phyloP scores from a whole-genome alignment of 2,113 vertebrate genomes.

The Phylloscopus whistleri region DNA sequence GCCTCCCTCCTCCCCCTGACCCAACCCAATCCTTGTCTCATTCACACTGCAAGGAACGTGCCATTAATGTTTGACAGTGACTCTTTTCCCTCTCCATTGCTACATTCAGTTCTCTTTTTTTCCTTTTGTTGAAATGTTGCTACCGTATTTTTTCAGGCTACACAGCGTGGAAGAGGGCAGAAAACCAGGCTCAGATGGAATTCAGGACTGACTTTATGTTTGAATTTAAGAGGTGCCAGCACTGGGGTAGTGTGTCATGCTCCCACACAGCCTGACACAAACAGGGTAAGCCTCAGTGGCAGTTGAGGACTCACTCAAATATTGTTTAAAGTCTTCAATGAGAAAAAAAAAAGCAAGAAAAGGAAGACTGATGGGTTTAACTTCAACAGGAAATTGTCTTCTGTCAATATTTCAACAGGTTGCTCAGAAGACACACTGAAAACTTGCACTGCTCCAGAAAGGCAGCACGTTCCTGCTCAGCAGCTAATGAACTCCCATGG shows the following conservation, averaged over 20 bases:
- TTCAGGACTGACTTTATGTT: neutral
- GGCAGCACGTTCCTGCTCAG: neutral
- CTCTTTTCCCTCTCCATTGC: neutral
- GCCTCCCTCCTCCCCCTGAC: neutral
- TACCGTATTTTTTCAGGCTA: neutral
- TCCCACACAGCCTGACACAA: neutral
- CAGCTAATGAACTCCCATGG: neutral
- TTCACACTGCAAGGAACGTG: neutral
- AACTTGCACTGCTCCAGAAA: neutral
- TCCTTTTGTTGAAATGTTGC: neutral
- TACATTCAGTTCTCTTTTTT: neutral
- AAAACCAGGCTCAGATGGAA: neutral
- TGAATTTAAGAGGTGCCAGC: neutral
- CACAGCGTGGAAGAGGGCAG: neutral
- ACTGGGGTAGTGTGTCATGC: accelerated
- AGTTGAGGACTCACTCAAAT: neutral
- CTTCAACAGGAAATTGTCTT: neutral
- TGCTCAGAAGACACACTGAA: neutral
- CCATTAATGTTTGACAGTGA: neutral
- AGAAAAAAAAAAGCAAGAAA: neutral
- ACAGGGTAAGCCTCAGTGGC: neutral
- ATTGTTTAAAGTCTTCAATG: neutral
- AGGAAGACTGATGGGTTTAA: neutral
- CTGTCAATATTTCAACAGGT: neutral
- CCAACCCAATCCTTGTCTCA: neutral